A percentile compares a stretch with the other conserved stretches of the same genome.
These are phyloP conservation scores for Urechis unicinctus DNA, from an alignment of 2,888 invertebrate species.

Conservation along the genomic window DNA sequence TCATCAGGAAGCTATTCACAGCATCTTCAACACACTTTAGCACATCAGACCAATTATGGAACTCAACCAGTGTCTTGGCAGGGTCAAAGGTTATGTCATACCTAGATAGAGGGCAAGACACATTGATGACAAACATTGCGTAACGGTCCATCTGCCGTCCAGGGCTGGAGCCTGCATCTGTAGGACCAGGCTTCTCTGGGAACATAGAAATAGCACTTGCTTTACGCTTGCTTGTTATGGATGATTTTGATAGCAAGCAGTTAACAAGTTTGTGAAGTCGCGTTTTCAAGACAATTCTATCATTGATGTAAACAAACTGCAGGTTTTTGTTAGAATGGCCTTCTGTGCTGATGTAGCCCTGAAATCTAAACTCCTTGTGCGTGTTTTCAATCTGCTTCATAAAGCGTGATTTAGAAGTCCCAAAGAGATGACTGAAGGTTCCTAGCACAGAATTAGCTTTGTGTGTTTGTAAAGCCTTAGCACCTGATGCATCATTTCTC, in stretches of 20 bases:
- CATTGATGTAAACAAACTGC: constrained; percentile 66
- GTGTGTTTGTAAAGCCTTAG: constrained; percentile 59
- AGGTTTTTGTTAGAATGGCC: constrained; percentile 51
- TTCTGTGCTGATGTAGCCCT: constrained; percentile 58
- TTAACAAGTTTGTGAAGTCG: constrained; percentile 54
- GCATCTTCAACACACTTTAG: constrained; percentile 49
- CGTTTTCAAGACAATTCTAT: constrained; percentile 56
- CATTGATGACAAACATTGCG: constrained; percentile 56
- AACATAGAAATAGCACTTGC: neutral
- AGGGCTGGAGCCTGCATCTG: constrained; percentile 32
- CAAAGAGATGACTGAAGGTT: constrained; percentile 55
- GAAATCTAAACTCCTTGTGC: constrained; percentile 54
- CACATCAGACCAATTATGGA: constrained; percentile 56
- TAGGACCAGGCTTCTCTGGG: neutral
- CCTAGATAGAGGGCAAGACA: constrained; percentile 54
- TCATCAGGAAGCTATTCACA: neutral
- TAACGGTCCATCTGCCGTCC: constrained; percentile 25
- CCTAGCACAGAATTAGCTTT: constrained; percentile 57
- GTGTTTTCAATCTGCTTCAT: constrained; percentile 50
- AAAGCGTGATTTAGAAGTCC: constrained; percentile 45
- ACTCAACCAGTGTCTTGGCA: constrained; percentile 55
- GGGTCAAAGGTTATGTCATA: constrained; percentile 56
- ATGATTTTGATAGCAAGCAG: constrained; percentile 40
- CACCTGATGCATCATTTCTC: constrained; percentile 61
- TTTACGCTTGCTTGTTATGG: constrained; percentile 22